Conservation (phyloP, 1,140 invertebrate species). For the Papilio polytes region DNA sequence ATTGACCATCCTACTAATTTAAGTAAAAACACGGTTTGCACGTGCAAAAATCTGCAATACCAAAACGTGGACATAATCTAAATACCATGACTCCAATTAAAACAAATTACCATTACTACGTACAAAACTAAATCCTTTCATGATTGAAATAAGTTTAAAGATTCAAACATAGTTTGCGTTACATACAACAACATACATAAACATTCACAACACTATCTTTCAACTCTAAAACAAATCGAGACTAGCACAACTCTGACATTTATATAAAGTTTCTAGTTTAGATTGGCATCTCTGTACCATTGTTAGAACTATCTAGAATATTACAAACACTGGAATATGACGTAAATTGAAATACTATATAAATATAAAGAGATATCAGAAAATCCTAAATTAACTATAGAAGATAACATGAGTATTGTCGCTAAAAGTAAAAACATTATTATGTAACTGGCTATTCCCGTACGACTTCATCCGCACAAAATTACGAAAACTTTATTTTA, state of each 20-base stretch:
- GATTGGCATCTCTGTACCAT: neutral
- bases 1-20: no score
- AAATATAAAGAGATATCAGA: neutral
- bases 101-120: neutral
- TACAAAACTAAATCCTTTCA: neutral
- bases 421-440: neutral
- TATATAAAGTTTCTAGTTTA: conserved; percentile 21
- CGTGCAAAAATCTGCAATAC: neutral
- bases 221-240: conserved; percentile 9
- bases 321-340: neutral
- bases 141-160: no score
- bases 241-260: conserved; percentile 15
- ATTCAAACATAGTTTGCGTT: neutral
- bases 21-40: no score
- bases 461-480: no score
- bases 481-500: no score
- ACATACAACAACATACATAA: neutral
- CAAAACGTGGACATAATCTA: neutral
- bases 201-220: neutral
- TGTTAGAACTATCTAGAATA: conserved; percentile 8
- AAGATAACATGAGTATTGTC: no score
- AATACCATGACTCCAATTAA: neutral
- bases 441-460: no score
- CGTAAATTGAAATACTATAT: neutral
- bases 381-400: neutral